Base-by-base conservation (phyloP, 2,113 vertebrate genomes). In the Bagarius yarrelli region DNA sequence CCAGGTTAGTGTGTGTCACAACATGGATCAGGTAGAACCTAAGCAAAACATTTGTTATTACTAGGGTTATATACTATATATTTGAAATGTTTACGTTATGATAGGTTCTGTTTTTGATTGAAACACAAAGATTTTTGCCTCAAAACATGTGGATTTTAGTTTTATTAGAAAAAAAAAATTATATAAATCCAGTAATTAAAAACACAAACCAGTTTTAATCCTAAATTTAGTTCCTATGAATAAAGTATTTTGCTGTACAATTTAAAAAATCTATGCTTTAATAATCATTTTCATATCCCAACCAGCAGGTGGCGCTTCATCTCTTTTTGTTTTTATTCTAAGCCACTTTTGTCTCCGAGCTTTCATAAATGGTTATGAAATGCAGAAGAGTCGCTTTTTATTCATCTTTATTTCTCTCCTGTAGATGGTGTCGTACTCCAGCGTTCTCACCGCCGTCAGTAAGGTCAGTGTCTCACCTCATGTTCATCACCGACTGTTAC, bases 371-470 rank as follows among this genome's bases (percentile, higher is more conserved):
- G n/a, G 56, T 50, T 13, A 5, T 50, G 47, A 50, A 50, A 50
- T 50, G 47, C 47, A 8, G 47, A n/a, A n/a, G 56, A 5, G 13
- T 16, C 1, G 27, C 14, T 60, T 9, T 60, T 30, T 59, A 11
- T 23, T 18, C 21, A 19, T 64, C 1, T 25, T 15, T 44, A 5
- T 25, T 81, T 76, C 11, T 83, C 80, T 59, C 1, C 76, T 85
- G 14, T 83, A 99, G 98, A 99, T 99, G 98, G 97, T 99, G 90
- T 99, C 98, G 21, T 98, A 97, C 87, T 96, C 97, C 80, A 98
- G 95, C 15, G 95, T 99, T 25, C 94, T 99, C 85, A 95, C 88
- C 47, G 96, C 98, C 81, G 94, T 98, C 90, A 98, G 95, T 88
- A 99, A 98, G 96, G 98, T 99, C 92, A 13, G 79, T 76, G 21